Percentiles rank a stretch among this genome's conserved stretches.
Conservation (phyloP, 2,113 vertebrate genomes). For the Anguilla japonica region DNA sequence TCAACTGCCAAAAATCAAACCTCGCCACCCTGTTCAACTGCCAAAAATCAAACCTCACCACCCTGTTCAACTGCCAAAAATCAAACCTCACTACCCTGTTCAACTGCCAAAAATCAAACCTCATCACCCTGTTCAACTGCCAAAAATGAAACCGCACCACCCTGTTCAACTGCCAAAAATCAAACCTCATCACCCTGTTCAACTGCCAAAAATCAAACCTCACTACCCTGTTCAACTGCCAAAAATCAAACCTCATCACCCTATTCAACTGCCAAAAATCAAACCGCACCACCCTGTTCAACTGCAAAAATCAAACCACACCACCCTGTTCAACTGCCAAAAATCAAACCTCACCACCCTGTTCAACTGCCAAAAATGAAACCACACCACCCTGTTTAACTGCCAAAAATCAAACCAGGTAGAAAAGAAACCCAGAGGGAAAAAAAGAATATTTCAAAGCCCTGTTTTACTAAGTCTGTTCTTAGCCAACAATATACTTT, state of each 20-base stretch:
- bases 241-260: background rate
- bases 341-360: too few species aligned
- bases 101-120: background rate
- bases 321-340: too few species aligned
- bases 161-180: background rate
- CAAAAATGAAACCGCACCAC: background rate
- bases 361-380: too few species aligned
- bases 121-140: background rate
- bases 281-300: background rate
- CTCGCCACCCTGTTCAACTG: background rate
- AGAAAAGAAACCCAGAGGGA: conserved; percentile 6
- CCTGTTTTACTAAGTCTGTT: background rate
- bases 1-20: background rate
- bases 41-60: background rate
- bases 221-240: background rate
- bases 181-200: background rate
- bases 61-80: background rate
- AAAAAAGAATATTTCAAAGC: background rate
- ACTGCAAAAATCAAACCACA: background rate
- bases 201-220: background rate
- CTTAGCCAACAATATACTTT: conserved; percentile 16
- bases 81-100: background rate
- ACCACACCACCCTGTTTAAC: background rate
- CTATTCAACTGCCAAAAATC: background rate
- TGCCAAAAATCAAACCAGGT: conserved; percentile 3